Evolutionary conservation across 2,797 vertebrate genomes (phyloP).

Genomic region (Eidolon dupreanum): DNA sequence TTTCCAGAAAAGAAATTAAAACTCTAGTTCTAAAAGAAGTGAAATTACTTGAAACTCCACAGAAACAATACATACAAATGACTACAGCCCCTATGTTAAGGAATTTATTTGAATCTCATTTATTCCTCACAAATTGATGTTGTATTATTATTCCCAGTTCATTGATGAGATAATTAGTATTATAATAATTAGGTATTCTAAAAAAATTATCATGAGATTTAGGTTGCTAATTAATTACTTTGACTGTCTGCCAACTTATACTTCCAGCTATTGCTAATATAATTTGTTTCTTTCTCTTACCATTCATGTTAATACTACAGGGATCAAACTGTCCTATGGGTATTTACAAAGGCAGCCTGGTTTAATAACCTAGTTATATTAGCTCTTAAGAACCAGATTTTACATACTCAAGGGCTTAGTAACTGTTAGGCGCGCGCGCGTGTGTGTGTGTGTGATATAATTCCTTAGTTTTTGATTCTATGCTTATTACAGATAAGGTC

Average conservation of each 20-base stretch:
- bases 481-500: background rate
- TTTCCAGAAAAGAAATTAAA: constrained; percentile 35
- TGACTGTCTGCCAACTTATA: constrained; percentile 74
- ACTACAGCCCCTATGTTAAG: background rate
- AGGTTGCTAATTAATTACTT: constrained; percentile 70
- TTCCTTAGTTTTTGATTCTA: background rate
- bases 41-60: constrained; percentile 42
- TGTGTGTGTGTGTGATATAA: background rate
- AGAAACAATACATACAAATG: background rate
- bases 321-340: constrained; percentile 53
- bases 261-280: constrained; percentile 66
- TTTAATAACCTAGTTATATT: constrained; percentile 76
- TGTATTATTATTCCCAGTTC: constrained; percentile 47
- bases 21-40: background rate
- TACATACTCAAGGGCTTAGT: constrained; percentile 46
- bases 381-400: constrained; percentile 64
- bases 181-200: constrained; percentile 38
- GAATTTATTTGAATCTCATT: constrained; percentile 31
- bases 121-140: background rate
- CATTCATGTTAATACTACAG: constrained; percentile 46
- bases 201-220: constrained; percentile 64
- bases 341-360: constrained; percentile 58
- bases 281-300: constrained; percentile 70
- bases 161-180: constrained; percentile 46
- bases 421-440: background rate